phyloP scores from a whole-genome alignment of 2,797 vertebrate species.

The Parauchenoglanis punctatus region DNA sequence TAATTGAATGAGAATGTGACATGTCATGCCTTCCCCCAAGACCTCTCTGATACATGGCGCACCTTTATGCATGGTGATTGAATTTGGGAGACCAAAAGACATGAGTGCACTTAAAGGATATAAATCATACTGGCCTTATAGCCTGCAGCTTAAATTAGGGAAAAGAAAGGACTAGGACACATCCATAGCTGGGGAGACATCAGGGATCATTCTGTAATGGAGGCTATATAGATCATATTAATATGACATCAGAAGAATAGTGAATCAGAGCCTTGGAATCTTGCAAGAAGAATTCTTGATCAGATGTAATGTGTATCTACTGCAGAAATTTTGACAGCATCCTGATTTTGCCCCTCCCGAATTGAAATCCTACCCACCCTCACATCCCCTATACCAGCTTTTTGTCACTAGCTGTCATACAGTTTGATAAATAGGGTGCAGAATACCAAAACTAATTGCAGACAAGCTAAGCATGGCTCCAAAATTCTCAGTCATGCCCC shows the following conservation, averaged over 20 bases:
- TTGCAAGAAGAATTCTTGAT: too few species aligned
- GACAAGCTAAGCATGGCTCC: slow-evolving; percentile 29
- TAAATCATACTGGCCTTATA: background rate
- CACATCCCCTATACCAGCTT: background rate
- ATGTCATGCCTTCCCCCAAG: background rate
- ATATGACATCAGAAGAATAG: slow-evolving; percentile 5
- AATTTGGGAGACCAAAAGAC: background rate
- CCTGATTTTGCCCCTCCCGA: background rate
- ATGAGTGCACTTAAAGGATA: background rate
- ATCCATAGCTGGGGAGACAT: background rate
- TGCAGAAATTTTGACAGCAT: background rate
- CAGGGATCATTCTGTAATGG: background rate
- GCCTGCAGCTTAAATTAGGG: background rate
- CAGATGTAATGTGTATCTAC: background rate
- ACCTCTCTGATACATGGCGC: background rate
- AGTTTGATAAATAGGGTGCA: slow-evolving; percentile 24
- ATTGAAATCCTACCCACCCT: background rate
- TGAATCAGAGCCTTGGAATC: background rate
- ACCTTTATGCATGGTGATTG: background rate
- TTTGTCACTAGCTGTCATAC: slow-evolving; percentile 16
- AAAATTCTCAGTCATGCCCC: slow-evolving; percentile 7
- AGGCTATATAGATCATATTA: background rate
- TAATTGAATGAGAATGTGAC: background rate
- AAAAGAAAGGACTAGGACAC: background rate
- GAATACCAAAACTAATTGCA: slow-evolving; percentile 40